These are phyloP conservation scores for Bilobella aurantiaca DNA, from an alignment of 1,140 invertebrate species.

Conservation along the genomic window DNA sequence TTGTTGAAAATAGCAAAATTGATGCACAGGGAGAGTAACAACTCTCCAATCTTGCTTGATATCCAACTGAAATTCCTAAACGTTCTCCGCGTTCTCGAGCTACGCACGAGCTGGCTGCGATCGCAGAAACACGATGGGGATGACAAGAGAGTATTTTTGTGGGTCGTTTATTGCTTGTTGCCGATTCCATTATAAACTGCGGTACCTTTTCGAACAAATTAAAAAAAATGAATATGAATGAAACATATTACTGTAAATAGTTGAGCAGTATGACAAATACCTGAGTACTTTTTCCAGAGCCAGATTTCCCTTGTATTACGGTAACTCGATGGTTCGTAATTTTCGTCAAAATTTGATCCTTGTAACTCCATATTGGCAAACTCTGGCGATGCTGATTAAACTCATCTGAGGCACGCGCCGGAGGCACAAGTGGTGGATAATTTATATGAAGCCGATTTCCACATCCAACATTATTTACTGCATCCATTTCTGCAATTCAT, in stretches of 20 bases:
- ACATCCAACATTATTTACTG: not conserved
- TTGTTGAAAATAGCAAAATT: not conserved
- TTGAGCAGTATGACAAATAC: conserved; percentile 35
- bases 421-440: not conserved
- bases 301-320: conserved; percentile 34
- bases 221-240: not conserved
- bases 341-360: not conserved
- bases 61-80: conserved; percentile 51
- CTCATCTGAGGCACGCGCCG: not conserved
- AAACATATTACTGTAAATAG: not conserved
- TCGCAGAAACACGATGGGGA: conserved; percentile 1
- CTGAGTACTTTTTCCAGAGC: conserved; percentile 47
- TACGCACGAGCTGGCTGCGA: conserved; percentile 49
- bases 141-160: conserved; percentile 37
- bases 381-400: not conserved
- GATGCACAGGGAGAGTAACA: not conserved
- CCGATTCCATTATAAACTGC: conserved; percentile 50
- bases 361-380: not conserved
- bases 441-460: conserved; percentile 1
- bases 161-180: conserved; percentile 38
- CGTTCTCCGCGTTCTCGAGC: conserved; percentile 48
- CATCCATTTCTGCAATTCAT: not conserved
- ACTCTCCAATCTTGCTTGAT: conserved; percentile 49
- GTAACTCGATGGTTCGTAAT: not conserved
- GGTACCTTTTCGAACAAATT: conserved; percentile 38